Evolutionary conservation across 2,888 invertebrate genomes (phyloP).

Genomic region (Eledona agricola): DNA sequence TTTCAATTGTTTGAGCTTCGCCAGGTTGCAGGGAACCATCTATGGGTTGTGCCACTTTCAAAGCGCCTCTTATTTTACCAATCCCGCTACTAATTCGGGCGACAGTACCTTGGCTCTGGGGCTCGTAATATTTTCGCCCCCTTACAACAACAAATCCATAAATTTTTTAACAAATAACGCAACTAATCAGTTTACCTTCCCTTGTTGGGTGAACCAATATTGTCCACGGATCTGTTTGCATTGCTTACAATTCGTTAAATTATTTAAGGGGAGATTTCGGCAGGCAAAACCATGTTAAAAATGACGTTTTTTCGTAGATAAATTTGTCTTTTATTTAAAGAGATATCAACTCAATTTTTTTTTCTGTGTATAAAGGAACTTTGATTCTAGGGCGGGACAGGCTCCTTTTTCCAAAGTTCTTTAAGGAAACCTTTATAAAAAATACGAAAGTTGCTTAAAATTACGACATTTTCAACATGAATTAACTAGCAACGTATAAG

Average conservation of each 20-base stretch:
- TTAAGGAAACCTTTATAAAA: no score
- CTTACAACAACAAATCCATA: constrained; percentile 41
- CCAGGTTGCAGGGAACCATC: constrained; percentile 61
- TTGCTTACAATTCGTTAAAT: not conserved
- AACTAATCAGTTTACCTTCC: constrained; percentile 14
- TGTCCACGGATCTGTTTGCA: constrained; percentile 16
- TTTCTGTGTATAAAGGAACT: no score
- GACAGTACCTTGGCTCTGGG: constrained; percentile 56
- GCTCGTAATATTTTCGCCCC: constrained; percentile 52
- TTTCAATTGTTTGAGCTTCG: constrained; percentile 53
- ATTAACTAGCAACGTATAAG: no score
- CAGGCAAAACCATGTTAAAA: no score
- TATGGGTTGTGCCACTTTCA: constrained; percentile 65
- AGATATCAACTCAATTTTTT: no score
- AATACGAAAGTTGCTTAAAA: no score
- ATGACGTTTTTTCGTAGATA: no score
- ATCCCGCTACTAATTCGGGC: constrained; percentile 67
- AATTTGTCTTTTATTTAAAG: no score
- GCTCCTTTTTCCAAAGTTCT: no score
- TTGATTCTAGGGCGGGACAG: no score
- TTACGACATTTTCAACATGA: no score
- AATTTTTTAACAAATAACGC: not conserved
- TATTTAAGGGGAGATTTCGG: constrained; percentile 4
- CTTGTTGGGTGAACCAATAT: constrained; percentile 19
- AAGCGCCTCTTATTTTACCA: constrained; percentile 70